phyloP scores from a whole-genome alignment of 35 echinoderm and acorn worm species.

The Heliocidaris erythrogramma region DNA sequence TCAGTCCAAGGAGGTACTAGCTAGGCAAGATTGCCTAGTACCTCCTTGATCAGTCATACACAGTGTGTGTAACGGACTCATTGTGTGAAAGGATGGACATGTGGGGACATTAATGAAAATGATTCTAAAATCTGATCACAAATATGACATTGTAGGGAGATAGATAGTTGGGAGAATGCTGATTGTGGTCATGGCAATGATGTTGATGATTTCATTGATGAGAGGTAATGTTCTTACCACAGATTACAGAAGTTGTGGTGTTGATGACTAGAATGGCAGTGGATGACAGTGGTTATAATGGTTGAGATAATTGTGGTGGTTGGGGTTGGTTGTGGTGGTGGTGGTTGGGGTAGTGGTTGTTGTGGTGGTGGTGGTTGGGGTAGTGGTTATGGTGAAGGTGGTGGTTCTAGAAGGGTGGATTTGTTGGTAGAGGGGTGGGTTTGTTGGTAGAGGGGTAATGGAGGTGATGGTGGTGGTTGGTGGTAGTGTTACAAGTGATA shows the following conservation, averaged over 20 bases:
- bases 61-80: not conserved
- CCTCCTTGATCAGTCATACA: too few relatives aligned
- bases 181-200: not conserved
- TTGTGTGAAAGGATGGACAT: not conserved
- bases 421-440: not conserved
- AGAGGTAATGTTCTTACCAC: too few relatives aligned
- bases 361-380: not conserved
- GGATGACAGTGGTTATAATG: not conserved
- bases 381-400: not conserved
- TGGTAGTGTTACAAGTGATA: not conserved
- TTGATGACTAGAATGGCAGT: not conserved
- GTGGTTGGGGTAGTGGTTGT: not conserved
- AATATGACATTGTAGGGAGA: not conserved
- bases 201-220: not conserved
- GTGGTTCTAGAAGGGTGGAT: not conserved
- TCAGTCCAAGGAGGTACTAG: too few relatives aligned
- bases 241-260: not conserved
- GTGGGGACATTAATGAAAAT: not conserved
- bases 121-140: not conserved
- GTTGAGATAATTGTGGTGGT: not conserved
- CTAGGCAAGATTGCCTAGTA: too few relatives aligned
- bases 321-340: not conserved
- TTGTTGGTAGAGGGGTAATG: not conserved
- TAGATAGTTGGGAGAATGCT: not conserved
- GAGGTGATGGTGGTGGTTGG: not conserved